phyloP scores from a whole-genome alignment of 2,113 vertebrate genomes.

The Campylomormyrus tamandua region DNA sequence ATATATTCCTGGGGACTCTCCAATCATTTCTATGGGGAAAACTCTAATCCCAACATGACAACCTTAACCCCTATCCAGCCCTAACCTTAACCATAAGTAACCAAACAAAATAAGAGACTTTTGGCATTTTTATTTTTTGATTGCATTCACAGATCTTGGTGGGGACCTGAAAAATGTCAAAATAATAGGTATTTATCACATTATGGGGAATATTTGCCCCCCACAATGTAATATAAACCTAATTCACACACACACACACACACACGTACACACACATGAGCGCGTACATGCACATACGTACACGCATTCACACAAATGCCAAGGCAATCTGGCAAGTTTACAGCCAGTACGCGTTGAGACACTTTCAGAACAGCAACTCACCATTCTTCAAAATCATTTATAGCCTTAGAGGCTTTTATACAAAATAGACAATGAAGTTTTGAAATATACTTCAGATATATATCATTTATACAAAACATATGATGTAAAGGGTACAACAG shows the following conservation, averaged over 20 bases:
- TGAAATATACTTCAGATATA: neutral
- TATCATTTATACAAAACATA: neutral
- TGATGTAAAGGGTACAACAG: neutral
- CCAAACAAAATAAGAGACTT: neutral
- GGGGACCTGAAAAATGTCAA: neutral
- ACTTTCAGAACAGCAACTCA: neutral
- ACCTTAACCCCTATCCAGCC: neutral
- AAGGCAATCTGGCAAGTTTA: neutral
- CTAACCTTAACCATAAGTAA: neutral
- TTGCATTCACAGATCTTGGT: neutral
- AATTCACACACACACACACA: neutral
- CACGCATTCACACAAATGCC: neutral
- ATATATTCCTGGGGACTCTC: neutral
- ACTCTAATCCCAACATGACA: neutral
- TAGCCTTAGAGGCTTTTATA: neutral
- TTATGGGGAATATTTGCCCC: neutral
- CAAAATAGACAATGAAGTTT: neutral
- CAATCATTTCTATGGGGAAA: neutral
- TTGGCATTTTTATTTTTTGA: neutral
- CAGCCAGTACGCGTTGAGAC: neutral
- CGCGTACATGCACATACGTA: neutral
- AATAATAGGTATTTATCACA: neutral
- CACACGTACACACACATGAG: neutral
- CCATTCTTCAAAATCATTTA: neutral
- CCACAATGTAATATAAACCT: neutral